These are phyloP conservation scores for Myotis pilosus DNA, from an alignment of 2,797 vertebrate genomes.

Conservation along the genomic window DNA sequence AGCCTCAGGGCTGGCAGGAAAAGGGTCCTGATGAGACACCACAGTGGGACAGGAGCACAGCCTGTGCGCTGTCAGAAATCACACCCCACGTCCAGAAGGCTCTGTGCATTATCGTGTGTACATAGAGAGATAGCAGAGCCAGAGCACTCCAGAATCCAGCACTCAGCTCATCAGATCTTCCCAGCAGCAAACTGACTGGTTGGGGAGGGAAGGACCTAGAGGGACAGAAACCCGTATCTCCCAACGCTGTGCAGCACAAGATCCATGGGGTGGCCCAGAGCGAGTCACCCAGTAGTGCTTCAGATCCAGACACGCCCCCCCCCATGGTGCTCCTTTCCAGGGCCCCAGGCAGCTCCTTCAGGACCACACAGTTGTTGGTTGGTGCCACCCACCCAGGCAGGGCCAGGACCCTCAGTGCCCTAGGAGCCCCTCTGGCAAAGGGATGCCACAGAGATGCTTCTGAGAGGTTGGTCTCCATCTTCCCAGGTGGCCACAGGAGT, in stretches of 20 bases:
- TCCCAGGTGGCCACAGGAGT: neutral
- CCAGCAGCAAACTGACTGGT: neutral
- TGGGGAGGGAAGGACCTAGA: neutral
- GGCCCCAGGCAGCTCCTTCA: neutral
- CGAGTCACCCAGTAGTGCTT: too few relatives aligned
- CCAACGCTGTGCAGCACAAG: neutral
- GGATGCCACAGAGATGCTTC: neutral
- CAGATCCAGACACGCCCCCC: neutral
- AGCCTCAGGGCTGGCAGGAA: rapidly evolving
- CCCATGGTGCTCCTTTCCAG: rapidly evolving
- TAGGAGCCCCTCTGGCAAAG: neutral
- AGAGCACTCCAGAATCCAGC: neutral
- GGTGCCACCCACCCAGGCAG: neutral
- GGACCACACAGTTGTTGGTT: too few relatives aligned
- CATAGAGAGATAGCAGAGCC: neutral
- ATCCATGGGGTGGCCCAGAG: neutral
- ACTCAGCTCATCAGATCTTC: neutral
- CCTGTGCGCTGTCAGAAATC: neutral
- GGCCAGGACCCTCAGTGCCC: neutral
- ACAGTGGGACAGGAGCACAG: neutral
- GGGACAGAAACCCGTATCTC: neutral
- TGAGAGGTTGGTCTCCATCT: neutral
- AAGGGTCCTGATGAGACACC: neutral
- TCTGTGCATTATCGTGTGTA: neutral
- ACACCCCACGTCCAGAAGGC: neutral